These are phyloP conservation scores for Holothuria glaberrima DNA, from an alignment of 35 echinoderm and acorn worm genomes.

Conservation along the genomic window DNA sequence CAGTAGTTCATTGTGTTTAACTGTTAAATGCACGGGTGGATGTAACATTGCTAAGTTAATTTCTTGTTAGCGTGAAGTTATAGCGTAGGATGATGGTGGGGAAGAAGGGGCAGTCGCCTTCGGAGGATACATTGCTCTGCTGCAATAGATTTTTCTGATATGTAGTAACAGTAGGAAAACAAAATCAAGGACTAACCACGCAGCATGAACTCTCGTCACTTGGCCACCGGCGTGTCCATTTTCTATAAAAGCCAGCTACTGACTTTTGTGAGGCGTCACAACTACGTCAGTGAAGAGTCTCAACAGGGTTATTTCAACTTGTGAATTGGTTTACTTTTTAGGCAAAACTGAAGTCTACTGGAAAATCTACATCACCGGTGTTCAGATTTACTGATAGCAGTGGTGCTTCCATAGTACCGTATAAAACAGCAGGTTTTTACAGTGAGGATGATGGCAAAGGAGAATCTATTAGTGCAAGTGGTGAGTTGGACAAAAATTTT, in stretches of 20 bases:
- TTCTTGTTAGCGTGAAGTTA: too few relatives aligned
- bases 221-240: too few relatives aligned
- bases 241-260: not conserved
- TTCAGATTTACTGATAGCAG: conserved; percentile 2
- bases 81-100: too few relatives aligned
- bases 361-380: conserved; percentile 31
- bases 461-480: conserved; percentile 25
- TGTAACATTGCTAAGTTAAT: too few relatives aligned
- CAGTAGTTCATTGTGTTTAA: too few relatives aligned
- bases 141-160: not conserved
- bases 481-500: not conserved
- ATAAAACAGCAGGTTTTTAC: not conserved
- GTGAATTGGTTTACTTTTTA: not conserved
- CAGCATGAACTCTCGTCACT: too few relatives aligned
- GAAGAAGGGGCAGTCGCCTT: too few relatives aligned
- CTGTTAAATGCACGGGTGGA: too few relatives aligned
- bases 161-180: not conserved
- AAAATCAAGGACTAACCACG: too few relatives aligned
- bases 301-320: too few relatives aligned
- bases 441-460: not conserved
- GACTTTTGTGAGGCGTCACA: not conserved
- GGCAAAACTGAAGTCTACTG: conserved; percentile 12
- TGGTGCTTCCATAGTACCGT: not conserved
- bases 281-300: too few relatives aligned
- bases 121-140: too few relatives aligned